These are phyloP conservation scores for Stegana nigrithorax DNA, from an alignment of 2,888 invertebrate species.

Conservation along the genomic window DNA sequence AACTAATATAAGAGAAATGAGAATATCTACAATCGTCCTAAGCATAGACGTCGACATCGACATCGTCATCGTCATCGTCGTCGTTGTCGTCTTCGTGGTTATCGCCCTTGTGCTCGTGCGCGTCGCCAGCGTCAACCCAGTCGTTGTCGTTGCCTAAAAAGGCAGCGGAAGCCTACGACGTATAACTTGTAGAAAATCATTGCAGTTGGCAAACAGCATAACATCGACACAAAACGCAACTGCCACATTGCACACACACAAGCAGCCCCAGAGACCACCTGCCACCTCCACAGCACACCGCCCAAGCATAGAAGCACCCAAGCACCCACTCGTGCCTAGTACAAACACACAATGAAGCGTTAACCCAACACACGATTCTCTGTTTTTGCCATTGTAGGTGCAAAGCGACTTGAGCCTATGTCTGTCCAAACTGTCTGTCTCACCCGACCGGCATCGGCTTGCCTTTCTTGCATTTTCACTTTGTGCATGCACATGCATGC, in stretches of 20 bases:
- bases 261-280: too few relatives aligned
- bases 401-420: not conserved
- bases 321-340: not conserved
- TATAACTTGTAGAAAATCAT: constrained; percentile 22
- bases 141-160: too few relatives aligned
- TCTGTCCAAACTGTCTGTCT: not conserved
- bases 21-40: too few relatives aligned
- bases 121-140: too few relatives aligned
- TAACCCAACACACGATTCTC: not conserved
- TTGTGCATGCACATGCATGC: not conserved
- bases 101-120: too few relatives aligned
- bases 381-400: too few relatives aligned
- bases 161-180: constrained; percentile 21
- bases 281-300: constrained; percentile 21
- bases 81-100: constrained; percentile 30
- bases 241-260: too few relatives aligned
- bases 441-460: not conserved
- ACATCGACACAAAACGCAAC: too few relatives aligned
- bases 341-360: not conserved
- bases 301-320: not conserved
- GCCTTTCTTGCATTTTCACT: not conserved
- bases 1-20: too few relatives aligned
- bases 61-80: too few relatives aligned
- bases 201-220: constrained; percentile 23
- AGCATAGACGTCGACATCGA: too few relatives aligned